A percentile compares a stretch with the other conserved stretches of the same genome.
Conservation (phyloP, 2,888 invertebrate genomes). For the Punctoribates punctum region DNA sequence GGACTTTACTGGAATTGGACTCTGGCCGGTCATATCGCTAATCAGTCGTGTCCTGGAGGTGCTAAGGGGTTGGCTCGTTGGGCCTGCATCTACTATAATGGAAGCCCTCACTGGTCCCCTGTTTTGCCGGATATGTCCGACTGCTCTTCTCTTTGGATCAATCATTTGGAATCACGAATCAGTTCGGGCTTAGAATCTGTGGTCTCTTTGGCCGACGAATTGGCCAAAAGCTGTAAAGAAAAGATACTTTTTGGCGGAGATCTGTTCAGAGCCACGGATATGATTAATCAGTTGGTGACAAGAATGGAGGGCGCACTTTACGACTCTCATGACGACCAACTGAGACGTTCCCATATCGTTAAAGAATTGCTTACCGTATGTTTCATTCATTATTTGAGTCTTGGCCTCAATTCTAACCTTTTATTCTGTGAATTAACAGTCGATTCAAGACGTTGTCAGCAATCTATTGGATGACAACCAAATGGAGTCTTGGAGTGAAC, state of each 20-base stretch:
- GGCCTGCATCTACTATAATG: conserved; percentile 49
- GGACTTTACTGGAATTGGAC: conserved; percentile 86
- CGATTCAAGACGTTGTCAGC: conserved; percentile 41
- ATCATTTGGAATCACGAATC: conserved; percentile 37
- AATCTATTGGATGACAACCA: conserved; percentile 43
- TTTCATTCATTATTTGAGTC: not conserved
- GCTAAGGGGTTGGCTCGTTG: conserved; percentile 59
- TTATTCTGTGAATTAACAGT: conserved; percentile 32
- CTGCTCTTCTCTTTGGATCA: conserved; percentile 43
- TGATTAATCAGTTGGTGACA: conserved; percentile 48
- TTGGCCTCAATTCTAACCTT: not conserved
- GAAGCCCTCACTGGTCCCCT: conserved; percentile 41
- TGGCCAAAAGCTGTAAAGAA: conserved; percentile 49
- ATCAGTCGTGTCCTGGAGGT: conserved; percentile 84
- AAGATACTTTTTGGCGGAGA: conserved; percentile 50
- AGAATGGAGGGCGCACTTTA: conserved; percentile 43
- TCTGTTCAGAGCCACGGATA: conserved; percentile 46
- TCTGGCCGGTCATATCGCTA: conserved; percentile 67
- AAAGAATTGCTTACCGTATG: conserved; percentile 50
- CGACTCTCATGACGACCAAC: conserved; percentile 42
- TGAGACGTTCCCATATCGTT: conserved; percentile 47
- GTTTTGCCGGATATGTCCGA: conserved; percentile 38
- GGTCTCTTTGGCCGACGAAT: conserved; percentile 50
- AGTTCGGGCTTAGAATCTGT: conserved; percentile 46
- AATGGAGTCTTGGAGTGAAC: conserved; percentile 41